Conservation (phyloP, 2,888 invertebrate species). For the Cylloceria caligata region DNA sequence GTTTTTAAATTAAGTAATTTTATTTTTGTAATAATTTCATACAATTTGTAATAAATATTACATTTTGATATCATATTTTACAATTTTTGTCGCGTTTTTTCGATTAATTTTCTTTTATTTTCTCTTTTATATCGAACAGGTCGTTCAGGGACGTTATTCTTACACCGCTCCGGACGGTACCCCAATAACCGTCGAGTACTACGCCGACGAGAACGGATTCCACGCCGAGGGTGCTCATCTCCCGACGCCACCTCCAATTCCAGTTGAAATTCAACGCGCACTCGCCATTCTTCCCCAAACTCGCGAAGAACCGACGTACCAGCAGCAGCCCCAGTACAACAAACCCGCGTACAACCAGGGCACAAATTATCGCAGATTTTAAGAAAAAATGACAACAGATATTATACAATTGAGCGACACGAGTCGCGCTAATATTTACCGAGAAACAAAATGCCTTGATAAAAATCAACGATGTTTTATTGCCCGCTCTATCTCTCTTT, state of each 20-base stretch:
- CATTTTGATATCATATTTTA: background rate
- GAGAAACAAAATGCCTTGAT: conserved; percentile 50
- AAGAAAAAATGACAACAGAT: conserved; percentile 42
- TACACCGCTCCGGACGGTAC: conserved; percentile 91
- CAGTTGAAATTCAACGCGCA: conserved; percentile 89
- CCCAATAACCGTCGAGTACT: conserved; percentile 89
- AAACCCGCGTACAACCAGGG: conserved; percentile 75
- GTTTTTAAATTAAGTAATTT: too few relatives aligned
- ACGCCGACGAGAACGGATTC: conserved; percentile 93
- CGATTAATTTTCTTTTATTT: too few relatives aligned
- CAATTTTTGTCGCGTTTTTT: too few relatives aligned
- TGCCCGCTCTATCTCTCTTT: too few relatives aligned
- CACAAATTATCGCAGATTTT: conserved; percentile 69
- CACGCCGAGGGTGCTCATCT: conserved; percentile 91
- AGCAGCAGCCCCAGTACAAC: conserved; percentile 74
- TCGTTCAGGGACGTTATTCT: conserved; percentile 91
- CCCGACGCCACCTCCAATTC: conserved; percentile 92
- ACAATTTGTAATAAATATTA: background rate
- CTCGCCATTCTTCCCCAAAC: conserved; percentile 85
- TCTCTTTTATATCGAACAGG: conserved; percentile 83
- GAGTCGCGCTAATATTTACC: conserved; percentile 3
- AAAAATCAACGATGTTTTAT: too few relatives aligned
- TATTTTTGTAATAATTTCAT: too few relatives aligned
- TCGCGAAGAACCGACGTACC: conserved; percentile 82
- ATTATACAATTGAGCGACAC: background rate